Conservation (phyloP, 2,113 vertebrate species). For the Heteronetta atricapilla region DNA sequence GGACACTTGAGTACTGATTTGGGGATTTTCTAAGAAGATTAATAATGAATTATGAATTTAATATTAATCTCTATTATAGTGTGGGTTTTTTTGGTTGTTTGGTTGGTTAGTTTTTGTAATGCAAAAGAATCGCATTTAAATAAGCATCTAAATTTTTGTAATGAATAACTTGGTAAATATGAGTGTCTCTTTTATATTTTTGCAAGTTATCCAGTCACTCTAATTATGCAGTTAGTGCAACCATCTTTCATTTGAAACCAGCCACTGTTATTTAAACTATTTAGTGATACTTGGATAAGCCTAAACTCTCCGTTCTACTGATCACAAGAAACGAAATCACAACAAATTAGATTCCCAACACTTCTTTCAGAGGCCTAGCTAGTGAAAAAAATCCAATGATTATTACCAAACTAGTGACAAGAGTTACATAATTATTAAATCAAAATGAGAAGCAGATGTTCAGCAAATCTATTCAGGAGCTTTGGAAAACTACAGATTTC, state of each 20-base stretch:
- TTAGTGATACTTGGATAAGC: not conserved
- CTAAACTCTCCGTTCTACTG: not conserved
- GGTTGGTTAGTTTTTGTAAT: not conserved
- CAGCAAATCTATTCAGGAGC: not conserved
- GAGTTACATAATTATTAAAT: not conserved
- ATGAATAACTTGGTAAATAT: not conserved
- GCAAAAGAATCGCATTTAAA: not conserved
- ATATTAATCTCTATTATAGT: not conserved
- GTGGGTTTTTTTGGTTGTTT: not conserved
- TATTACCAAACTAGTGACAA: not conserved
- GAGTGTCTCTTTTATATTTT: not conserved
- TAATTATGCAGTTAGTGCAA: not conserved
- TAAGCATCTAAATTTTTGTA: not conserved
- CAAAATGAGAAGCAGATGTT: not conserved
- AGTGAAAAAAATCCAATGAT: not conserved
- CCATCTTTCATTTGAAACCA: not conserved
- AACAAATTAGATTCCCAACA: not conserved
- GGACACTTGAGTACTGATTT: not conserved
- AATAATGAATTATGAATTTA: not conserved
- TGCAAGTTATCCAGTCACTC: not conserved
- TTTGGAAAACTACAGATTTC: not conserved
- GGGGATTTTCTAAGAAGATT: not conserved
- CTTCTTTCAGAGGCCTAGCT: not conserved
- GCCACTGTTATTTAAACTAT: not conserved
- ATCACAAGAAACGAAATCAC: not conserved